Conservation (phyloP, 2,797 vertebrate genomes). For the Apogon talboti region DNA sequence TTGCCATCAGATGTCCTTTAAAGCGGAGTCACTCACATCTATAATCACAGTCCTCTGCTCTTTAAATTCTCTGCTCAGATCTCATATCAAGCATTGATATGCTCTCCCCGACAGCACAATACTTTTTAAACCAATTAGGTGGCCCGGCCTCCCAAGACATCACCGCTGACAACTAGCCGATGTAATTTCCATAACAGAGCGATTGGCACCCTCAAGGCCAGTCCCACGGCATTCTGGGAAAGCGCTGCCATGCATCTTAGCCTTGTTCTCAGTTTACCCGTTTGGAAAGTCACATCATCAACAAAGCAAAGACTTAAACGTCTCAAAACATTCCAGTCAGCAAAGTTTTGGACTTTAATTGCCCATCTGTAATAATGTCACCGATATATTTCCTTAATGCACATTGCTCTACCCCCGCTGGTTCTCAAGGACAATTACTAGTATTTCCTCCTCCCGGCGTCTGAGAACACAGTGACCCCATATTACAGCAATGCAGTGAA, state of each 20-base stretch:
- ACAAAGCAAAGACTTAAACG: constrained; percentile 47
- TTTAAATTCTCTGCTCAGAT: constrained; percentile 43
- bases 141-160: constrained; percentile 59
- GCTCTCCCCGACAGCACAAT: constrained; percentile 54
- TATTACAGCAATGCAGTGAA: constrained; percentile 70
- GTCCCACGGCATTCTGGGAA: constrained; percentile 25
- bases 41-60: constrained; percentile 27
- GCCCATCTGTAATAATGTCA: constrained; percentile 36
- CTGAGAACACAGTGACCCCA: constrained; percentile 60
- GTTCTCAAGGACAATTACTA: constrained; percentile 76
- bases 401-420: constrained; percentile 35
- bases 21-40: constrained; percentile 25
- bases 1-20: constrained; percentile 19
- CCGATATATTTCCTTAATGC: constrained; percentile 54
- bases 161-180: constrained; percentile 72
- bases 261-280: constrained; percentile 32
- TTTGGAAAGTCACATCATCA: constrained; percentile 63
- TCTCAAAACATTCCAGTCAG: constrained; percentile 53
- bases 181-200: constrained; percentile 75
- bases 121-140: constrained; percentile 76
- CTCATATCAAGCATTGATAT: constrained; percentile 48
- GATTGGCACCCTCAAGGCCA: constrained; percentile 65
- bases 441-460: constrained; percentile 43
- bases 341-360: constrained; percentile 59
- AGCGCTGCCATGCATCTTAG: constrained; percentile 44